Base-by-base conservation (phyloP, 2,888 invertebrate genomes). In the Pammene fasciana region DNA sequence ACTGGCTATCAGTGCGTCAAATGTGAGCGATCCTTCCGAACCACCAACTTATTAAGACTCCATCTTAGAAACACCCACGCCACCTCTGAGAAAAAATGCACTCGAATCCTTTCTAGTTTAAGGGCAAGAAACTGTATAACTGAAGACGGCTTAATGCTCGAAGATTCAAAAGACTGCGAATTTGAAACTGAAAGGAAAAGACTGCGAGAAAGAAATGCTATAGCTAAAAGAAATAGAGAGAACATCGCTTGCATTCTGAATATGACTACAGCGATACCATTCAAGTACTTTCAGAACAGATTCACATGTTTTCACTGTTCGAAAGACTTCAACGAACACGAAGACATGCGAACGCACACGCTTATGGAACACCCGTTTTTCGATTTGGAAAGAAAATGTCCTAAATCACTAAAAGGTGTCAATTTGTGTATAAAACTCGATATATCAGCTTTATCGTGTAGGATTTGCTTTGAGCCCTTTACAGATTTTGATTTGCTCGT, bases 221-320 rank as follows among this genome's bases (percentile, higher is more conserved):
- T 72, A 41, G 71, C 71, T 0, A 68, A 71, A 55, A 64, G 36
- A 16, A 73, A 72, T 48, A 52, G 71, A 7, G 68, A 66, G 41
- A 74, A 75, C 50, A 71, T 75, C 5, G 67, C 68, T 5, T 71
- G 72, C 41, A 71, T 75, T 14, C 48, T 75, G 10, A 75, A 73
- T 48, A 75, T 74, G 73, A 71, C 74, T 4, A 75, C 73, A 5
- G 73, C 73, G 3, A 72, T 76, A 52, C 76, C 76, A 5, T 76
- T 76, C 34, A 75, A 73, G 48, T 73, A 71, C 48, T 74, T 71
- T 57, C 72, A 72, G 55, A 74, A 73, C 38, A 72, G 70, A 54
- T 76, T 72, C 65, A 67, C 71, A 2, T 76, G 76, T 57, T 73
- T 73, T 48, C 75, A 74, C 52, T 76, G 76, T 36, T 56, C 70